Evolutionary conservation across 2,113 vertebrate species (phyloP).

Genomic region (Delphinus delphis): DNA sequence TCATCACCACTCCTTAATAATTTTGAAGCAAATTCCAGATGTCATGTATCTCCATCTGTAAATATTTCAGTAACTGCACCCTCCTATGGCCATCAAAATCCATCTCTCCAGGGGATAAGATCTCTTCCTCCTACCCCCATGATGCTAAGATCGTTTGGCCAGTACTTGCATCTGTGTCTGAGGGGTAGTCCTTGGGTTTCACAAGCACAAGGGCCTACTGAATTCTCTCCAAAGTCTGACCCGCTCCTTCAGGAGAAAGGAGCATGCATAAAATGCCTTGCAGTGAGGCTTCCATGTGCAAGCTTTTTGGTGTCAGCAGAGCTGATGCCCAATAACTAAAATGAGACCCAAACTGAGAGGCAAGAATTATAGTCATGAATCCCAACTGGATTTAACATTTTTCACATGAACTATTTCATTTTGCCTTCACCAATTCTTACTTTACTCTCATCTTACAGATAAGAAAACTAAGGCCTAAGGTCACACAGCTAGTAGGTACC

Average conservation of each 20-base stretch:
- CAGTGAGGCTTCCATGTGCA: not conserved
- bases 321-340: not conserved
- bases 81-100: not conserved
- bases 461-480: not conserved
- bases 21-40: not conserved
- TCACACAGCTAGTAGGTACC: not conserved
- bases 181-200: not conserved
- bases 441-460: conserved; percentile 7
- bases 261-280: not conserved
- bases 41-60: not conserved
- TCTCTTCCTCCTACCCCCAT: not conserved
- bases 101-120: not conserved
- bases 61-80: not conserved
- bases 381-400: not conserved
- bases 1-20: not conserved
- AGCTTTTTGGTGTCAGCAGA: not conserved
- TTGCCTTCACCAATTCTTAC: not conserved
- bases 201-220: not conserved
- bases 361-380: not conserved
- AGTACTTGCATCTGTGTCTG: not conserved
- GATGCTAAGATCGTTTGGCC: not conserved
- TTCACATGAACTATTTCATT: not conserved
- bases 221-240: not conserved
- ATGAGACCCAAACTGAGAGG: not conserved
- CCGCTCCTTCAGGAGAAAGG: not conserved